Conservation (phyloP, 2,888 invertebrate genomes). For the Thyatira batis region DNA sequence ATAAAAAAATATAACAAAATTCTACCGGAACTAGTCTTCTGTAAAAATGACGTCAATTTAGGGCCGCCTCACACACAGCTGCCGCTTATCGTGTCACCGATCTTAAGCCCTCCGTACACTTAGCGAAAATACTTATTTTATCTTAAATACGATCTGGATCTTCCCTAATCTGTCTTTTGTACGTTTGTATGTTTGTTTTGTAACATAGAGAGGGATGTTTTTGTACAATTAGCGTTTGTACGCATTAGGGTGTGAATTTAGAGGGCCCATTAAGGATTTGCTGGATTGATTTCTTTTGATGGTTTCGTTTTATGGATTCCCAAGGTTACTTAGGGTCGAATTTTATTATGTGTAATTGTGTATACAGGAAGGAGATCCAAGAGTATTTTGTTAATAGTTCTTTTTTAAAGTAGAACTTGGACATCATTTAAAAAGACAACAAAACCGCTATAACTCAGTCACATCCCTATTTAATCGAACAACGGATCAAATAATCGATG, state of each 20-base stretch:
- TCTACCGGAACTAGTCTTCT: conserved; percentile 20
- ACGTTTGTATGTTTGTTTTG: conserved; percentile 68
- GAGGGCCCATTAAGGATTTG: conserved; percentile 41
- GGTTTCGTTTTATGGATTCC: not conserved
- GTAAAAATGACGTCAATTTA: conserved; percentile 50
- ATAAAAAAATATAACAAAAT: conserved; percentile 11
- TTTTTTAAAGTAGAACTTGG: not conserved
- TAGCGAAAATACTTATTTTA: conserved; percentile 77
- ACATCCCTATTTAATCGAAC: not conserved
- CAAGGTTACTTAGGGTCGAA: not conserved
- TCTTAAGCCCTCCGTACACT: conserved; percentile 75
- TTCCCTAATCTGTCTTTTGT: conserved; percentile 78
- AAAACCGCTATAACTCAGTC: not conserved
- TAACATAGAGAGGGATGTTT: conserved; percentile 61
- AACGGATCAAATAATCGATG: conserved; percentile 13
- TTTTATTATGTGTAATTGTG: not conserved
- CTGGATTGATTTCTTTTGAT: not conserved
- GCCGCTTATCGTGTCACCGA: conserved; percentile 64
- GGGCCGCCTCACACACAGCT: conserved; percentile 61
- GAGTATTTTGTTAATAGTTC: not conserved
- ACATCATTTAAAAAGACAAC: not conserved
- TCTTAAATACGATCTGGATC: conserved; percentile 79
- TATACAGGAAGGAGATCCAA: not conserved
- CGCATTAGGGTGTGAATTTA: conserved; percentile 67
- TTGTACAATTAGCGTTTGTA: conserved; percentile 74